Percentiles rank a stretch among this genome's conserved stretches.
These are phyloP conservation scores for Cyrtodaria siliqua DNA, from an alignment of 2,888 invertebrate species.

Conservation along the genomic window DNA sequence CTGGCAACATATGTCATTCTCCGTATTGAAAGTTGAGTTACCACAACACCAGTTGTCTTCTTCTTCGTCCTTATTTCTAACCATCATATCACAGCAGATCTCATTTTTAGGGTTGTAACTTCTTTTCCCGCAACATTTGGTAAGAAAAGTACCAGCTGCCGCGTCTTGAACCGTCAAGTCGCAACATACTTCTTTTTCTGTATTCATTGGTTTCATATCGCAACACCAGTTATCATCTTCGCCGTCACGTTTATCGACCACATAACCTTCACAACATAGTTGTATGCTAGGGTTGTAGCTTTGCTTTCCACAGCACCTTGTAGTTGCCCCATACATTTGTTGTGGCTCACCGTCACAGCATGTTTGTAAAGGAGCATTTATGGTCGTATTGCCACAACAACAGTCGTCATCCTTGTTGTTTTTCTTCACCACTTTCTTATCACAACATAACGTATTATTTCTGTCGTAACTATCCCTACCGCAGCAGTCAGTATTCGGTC, in stretches of 20 bases:
- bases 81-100: slow-evolving; percentile 45
- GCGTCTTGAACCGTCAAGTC: slow-evolving; percentile 40
- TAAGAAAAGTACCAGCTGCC: slow-evolving; percentile 33
- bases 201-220: slow-evolving; percentile 39
- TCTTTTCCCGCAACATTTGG: slow-evolving; percentile 44
- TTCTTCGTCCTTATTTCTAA: slow-evolving; percentile 28
- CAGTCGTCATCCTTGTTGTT: slow-evolving; percentile 36
- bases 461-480: slow-evolving; percentile 36
- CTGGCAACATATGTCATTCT: slow-evolving; percentile 37
- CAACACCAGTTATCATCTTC: slow-evolving; percentile 48
- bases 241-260: slow-evolving; percentile 33
- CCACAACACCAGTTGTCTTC: slow-evolving; percentile 58
- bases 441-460: slow-evolving; percentile 35
- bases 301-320: slow-evolving; percentile 45
- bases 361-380: slow-evolving; percentile 30
- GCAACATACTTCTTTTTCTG: slow-evolving; percentile 46
- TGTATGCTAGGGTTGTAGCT: slow-evolving; percentile 34
- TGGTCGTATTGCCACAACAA: slow-evolving; percentile 55
- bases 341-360: slow-evolving; percentile 41
- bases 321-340: slow-evolving; percentile 22
- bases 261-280: slow-evolving; percentile 54
- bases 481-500: slow-evolving; percentile 38
- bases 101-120: slow-evolving; percentile 41
- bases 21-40: slow-evolving; percentile 47
- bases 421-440: slow-evolving; percentile 34